Evolutionary conservation across 2,888 invertebrate species (phyloP).

Genomic region (Drosophila hamatofila): DNA sequence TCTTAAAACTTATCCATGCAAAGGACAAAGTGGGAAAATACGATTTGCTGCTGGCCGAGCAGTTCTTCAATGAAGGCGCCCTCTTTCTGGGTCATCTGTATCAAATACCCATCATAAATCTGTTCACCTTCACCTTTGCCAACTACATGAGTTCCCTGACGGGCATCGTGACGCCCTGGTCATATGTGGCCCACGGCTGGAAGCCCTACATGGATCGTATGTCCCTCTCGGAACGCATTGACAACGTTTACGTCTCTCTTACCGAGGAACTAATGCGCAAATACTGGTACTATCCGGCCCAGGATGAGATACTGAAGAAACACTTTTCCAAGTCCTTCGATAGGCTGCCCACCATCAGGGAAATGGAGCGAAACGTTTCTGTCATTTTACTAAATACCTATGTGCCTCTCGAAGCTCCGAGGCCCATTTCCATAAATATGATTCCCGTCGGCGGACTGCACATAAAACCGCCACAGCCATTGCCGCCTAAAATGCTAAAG

Average conservation of each 20-base stretch:
- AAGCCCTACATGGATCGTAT: conserved; percentile 85
- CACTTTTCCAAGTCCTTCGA: conserved; percentile 68
- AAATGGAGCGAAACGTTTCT: conserved; percentile 85
- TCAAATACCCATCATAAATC: conserved; percentile 83
- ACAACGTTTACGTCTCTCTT: conserved; percentile 84
- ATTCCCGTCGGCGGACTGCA: conserved; percentile 87
- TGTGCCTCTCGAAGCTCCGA: conserved; percentile 83
- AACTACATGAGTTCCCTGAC: conserved; percentile 84
- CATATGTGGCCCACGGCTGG: conserved; percentile 85
- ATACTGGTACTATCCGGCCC: conserved; percentile 75
- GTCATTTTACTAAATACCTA: conserved; percentile 85
- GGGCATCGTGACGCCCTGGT: conserved; percentile 85
- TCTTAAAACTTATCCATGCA: conserved; percentile 73
- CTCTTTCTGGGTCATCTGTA: conserved; percentile 83
- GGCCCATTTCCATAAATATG: conserved; percentile 84
- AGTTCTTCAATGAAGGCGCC: conserved; percentile 84
- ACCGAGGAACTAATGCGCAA: conserved; percentile 70
- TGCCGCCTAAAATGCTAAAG: conserved; percentile 76
- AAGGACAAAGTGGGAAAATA: conserved; percentile 80
- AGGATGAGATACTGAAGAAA: conserved; percentile 72
- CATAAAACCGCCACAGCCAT: conserved; percentile 80
- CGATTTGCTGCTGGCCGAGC: conserved; percentile 83
- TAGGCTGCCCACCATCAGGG: conserved; percentile 82
- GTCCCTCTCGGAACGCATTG: conserved; percentile 86
- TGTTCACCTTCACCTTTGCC: conserved; percentile 83